Evolutionary conservation across 2,888 invertebrate genomes (phyloP).

Genomic region (Notodonta ziczac): DNA sequence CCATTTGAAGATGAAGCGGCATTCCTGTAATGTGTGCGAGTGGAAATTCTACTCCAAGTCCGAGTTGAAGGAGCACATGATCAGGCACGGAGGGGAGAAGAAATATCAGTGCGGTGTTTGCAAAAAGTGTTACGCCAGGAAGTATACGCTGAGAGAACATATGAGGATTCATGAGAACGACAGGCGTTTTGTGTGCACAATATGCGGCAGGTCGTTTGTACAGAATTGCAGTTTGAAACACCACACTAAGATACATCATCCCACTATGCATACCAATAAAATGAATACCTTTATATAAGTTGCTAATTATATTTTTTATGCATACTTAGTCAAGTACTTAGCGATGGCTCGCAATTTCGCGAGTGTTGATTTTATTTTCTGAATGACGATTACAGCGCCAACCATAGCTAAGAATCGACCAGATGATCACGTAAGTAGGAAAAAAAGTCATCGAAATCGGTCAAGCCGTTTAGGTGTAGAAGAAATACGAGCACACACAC

Average conservation of each 20-base stretch:
- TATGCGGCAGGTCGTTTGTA: conserved; percentile 68
- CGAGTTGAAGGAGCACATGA: conserved; percentile 82
- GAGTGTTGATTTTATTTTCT: too few relatives aligned
- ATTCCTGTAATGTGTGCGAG: conserved; percentile 77
- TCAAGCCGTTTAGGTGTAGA: too few relatives aligned
- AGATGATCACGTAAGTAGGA: too few relatives aligned
- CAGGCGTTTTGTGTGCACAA: conserved; percentile 64
- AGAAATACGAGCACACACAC: too few relatives aligned
- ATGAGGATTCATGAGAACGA: conserved; percentile 75
- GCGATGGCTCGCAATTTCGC: too few relatives aligned
- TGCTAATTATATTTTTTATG: too few relatives aligned
- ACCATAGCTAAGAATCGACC: too few relatives aligned
- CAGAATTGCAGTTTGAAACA: conserved; percentile 75
- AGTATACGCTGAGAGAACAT: conserved; percentile 72
- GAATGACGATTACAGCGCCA: too few relatives aligned
- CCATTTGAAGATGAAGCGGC: conserved; percentile 75
- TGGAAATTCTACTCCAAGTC: conserved; percentile 82
- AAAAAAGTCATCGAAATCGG: too few relatives aligned
- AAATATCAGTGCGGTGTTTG: conserved; percentile 79
- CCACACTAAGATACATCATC: conserved; percentile 70
- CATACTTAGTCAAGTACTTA: too few relatives aligned
- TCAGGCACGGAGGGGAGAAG: conserved; percentile 79
- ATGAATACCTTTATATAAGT: conserved; percentile 24
- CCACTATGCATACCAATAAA: conserved; percentile 30
- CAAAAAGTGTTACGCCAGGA: conserved; percentile 78